A percentile compares a stretch with the other conserved stretches of the same genome.
These are phyloP conservation scores for Acrobasis consociella DNA, from an alignment of 2,888 invertebrate genomes.

Conservation along the genomic window DNA sequence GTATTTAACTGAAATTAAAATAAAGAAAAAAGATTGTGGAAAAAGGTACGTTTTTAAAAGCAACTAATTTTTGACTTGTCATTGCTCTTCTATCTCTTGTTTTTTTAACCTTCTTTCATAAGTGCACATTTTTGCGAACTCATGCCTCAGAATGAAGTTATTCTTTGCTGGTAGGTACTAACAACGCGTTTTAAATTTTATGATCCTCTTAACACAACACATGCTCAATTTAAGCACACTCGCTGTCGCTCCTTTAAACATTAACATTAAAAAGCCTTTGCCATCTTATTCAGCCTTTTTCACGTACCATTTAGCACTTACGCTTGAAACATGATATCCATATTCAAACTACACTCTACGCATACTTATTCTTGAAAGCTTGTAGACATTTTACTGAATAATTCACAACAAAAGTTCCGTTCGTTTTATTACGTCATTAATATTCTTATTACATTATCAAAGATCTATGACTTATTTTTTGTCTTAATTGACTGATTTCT, in stretches of 20 bases:
- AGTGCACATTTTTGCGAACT: not conserved
- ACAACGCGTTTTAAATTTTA: slow-evolving; percentile 4
- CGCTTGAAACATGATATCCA: slow-evolving; percentile 9
- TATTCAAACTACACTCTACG: slow-evolving; percentile 2
- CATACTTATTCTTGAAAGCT: not conserved
- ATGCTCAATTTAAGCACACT: slow-evolving; percentile 13
- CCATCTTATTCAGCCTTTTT: slow-evolving; percentile 16
- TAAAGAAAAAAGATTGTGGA: too few species aligned
- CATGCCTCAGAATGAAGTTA: not conserved
- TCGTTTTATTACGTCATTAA: not conserved
- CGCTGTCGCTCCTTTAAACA: slow-evolving; percentile 9
- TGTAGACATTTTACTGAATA: not conserved
- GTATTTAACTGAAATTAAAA: too few species aligned
- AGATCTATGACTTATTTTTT: too few species aligned
- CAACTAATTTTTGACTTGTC: too few species aligned
- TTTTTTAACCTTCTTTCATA: not conserved
- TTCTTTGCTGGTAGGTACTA: not conserved
- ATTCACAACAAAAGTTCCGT: not conserved
- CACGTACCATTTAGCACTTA: slow-evolving; percentile 15
- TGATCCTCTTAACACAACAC: slow-evolving; percentile 5
- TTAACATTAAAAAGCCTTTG: slow-evolving; percentile 17
- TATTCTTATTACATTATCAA: too few species aligned
- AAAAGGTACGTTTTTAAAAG: too few species aligned
- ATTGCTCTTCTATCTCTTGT: not conserved
- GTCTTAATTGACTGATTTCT: too few species aligned